Base-by-base conservation (phyloP, 2,888 invertebrate genomes). In the Dusona sp. region DNA sequence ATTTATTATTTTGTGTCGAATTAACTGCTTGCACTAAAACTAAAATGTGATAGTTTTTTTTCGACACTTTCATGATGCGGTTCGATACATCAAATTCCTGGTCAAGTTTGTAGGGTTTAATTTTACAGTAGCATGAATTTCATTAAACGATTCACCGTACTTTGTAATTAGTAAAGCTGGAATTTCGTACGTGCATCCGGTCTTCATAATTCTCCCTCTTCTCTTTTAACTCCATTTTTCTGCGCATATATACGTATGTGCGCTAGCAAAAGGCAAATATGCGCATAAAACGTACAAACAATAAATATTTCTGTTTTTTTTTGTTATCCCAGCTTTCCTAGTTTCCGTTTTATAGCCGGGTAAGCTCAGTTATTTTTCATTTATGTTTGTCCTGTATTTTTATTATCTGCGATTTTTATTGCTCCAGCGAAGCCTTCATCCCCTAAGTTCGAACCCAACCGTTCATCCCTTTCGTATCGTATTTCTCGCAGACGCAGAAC, bases 391-490 rank as follows among this genome's bases (percentile, higher is more conserved):
- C 19, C 29, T 70, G 70, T 29, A 48, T 70, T 70, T 70, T 70
- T 70, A 70, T 70, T 70, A 70, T 70, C 48, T 33, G 48, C 38
- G 25, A 70, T 70, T 48, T 70, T 70, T 48, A 70, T 48, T 70
- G 19, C 48, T 33, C 29, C 19, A n/a, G 19, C 45, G 3, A 29
- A 70, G 16, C 48, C 19, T 70, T 48, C 48, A 19, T 38, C 29
- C 48, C 70, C 19, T n/a, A n/a, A 70, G 70, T 29, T 70, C 45
- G 29, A 19, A 29, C 29, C 48, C 70, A 29, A 70, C 19, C 48
- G 48, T 70, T 61, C 29, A 61, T 61, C 61, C 61, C 61, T 61
- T 61, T 48, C 19, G 48, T 70, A 29, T 70, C 19, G 48, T 48
- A 22, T 70, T 70, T 48, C 6, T 48, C 48, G 29, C 33, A 70